Base-by-base conservation (phyloP, 1,140 invertebrate species). In the Sinella curviseta region DNA sequence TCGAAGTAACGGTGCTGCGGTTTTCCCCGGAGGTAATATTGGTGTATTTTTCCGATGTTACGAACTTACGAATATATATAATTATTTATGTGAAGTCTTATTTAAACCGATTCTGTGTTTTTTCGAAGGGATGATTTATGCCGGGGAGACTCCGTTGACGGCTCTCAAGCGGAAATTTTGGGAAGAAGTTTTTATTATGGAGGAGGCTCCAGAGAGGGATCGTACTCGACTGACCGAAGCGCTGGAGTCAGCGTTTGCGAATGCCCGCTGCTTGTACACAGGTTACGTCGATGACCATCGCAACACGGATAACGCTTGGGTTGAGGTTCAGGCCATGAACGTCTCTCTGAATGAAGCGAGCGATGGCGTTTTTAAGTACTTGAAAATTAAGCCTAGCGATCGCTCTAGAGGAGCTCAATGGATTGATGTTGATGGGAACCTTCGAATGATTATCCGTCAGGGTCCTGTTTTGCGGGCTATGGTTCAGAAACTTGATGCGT, bases 221-320 rank as follows among this genome's bases (percentile, higher is more conserved):
- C 90, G 89, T 81, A 78, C 88, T 77, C 84, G 87, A 78, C 86
- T 90, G 67, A 86, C 90, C 84, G 81, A 87, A 70, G 85, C 87
- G 60, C 88, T 98, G 1, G 87, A 91, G 20, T 84, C 91, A 14
- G 93, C 97, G 84, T 98, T 98, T 85, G 84, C 86, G 14, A 86
- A 87, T n/a, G 94, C 94, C 3, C 86, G 89, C 30, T 90, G 91
- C 83, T 88, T 98, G 16, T 97, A 94, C 85, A 89, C 90, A 85
- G 95, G 96, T 0, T 98, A 98, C 87, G 95, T 99, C 0, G 97
- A 99, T 88, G 97, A 99, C 88, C 95, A 94, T 8, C 89, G 97
- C 73, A 99, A 99, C 85, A 98, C 96, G 0, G 67, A 78, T 33
- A 98, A 99, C 87, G 92, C 96, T 0, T 99, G 98, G 97, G 95